phyloP scores from a whole-genome alignment of 2,797 vertebrate species.

The Erethizon dorsatum region DNA sequence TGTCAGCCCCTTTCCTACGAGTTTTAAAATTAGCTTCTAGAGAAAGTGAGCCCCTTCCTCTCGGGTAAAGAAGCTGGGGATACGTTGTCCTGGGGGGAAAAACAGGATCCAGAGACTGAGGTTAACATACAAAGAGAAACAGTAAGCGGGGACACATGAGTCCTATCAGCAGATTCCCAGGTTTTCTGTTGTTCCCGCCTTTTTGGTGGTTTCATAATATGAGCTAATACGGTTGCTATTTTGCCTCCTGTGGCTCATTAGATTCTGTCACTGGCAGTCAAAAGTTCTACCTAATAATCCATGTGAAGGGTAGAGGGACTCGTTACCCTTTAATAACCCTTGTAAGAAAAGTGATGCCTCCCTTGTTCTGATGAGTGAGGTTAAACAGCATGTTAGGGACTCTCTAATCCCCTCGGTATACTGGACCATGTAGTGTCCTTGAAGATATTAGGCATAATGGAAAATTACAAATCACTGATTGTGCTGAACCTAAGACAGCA shows the following conservation, averaged over 20 bases:
- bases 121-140: not conserved
- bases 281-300: not conserved
- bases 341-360: not conserved
- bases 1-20: not conserved
- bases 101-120: not conserved
- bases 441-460: not conserved
- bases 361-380: not conserved
- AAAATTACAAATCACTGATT: not conserved
- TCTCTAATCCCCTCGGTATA: not conserved
- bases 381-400: not conserved
- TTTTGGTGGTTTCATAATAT: not conserved
- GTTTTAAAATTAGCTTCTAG: not conserved
- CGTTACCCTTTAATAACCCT: not conserved
- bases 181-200: not conserved
- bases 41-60: slow-evolving; percentile 6
- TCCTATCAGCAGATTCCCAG: not conserved
- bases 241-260: not conserved
- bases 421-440: not conserved
- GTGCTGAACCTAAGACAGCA: not conserved
- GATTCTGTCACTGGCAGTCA: not conserved
- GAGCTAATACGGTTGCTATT: not conserved
- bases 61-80: not conserved
- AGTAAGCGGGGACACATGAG: not conserved
- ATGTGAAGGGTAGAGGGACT: not conserved
- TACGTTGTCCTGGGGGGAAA: not conserved